These are phyloP conservation scores for Synanceia verrucosa DNA, from an alignment of 2,797 vertebrate species.

Conservation along the genomic window DNA sequence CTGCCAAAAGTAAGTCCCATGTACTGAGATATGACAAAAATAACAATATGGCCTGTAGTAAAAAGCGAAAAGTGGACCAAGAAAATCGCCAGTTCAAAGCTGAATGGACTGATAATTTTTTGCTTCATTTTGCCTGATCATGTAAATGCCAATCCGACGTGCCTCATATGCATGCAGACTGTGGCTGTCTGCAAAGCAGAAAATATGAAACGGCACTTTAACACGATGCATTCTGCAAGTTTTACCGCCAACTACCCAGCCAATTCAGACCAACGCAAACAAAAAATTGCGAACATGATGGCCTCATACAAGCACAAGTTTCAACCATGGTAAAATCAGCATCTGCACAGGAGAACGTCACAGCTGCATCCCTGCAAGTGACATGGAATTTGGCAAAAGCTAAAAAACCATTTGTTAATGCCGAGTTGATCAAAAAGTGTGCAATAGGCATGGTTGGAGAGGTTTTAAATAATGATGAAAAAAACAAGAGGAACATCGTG, in stretches of 20 bases:
- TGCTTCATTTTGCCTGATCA: no score
- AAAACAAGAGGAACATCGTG: no score
- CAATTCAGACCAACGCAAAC: not conserved
- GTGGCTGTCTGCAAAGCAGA: not conserved
- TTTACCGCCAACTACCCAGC: not conserved
- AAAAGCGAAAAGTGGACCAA: no score
- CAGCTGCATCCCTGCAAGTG: not conserved
- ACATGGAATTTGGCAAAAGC: not conserved
- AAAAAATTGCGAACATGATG: not conserved
- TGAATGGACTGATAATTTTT: no score
- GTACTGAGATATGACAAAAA: no score
- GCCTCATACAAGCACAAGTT: not conserved
- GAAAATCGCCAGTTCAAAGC: no score
- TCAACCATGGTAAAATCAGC: not conserved
- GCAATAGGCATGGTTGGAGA: no score
- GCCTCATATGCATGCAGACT: not conserved
- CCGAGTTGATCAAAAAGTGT: no score
- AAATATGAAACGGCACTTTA: not conserved
- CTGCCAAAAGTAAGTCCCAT: no score
- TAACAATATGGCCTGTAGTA: no score
- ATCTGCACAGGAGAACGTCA: not conserved
- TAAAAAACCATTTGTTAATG: not conserved
- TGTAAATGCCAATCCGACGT: no score
- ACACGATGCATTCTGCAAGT: not conserved
- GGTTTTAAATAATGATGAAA: no score